Percentiles rank a stretch among this genome's conserved stretches.
Evolutionary conservation across 1,140 invertebrate genomes (phyloP).

Genomic region (Meloidogyne chitwoodi): DNA sequence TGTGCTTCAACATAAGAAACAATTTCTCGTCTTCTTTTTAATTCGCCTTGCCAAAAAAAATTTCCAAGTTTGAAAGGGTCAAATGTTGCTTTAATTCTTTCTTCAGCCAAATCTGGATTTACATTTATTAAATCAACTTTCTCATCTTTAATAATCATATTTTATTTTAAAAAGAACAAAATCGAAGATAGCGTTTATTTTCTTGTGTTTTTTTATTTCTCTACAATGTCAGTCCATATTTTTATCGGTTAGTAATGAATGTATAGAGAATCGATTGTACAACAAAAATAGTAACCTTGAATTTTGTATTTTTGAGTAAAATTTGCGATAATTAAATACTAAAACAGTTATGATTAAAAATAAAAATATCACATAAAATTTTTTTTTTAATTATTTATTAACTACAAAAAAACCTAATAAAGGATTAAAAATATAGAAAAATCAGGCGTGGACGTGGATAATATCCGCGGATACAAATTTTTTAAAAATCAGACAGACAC

Average conservation of each 20-base stretch:
- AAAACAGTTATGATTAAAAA: too few relatives aligned
- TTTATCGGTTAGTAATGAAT: background rate
- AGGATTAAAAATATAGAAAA: too few relatives aligned
- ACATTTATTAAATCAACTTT: background rate
- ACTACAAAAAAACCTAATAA: too few relatives aligned
- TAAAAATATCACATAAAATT: too few relatives aligned
- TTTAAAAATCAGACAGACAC: too few relatives aligned
- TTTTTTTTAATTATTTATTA: too few relatives aligned
- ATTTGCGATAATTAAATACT: too few relatives aligned
- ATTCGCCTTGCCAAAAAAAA: slow-evolving; percentile 71
- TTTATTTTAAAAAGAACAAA: background rate
- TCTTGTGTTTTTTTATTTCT: too few relatives aligned
- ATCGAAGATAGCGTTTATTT: too few relatives aligned
- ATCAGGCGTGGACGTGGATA: too few relatives aligned
- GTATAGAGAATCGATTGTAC: background rate
- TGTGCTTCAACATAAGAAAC: slow-evolving; percentile 27
- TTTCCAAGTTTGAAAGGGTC: slow-evolving; percentile 71
- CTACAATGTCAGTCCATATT: background rate
- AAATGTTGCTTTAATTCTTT: slow-evolving; percentile 30
- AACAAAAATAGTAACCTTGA: background rate
- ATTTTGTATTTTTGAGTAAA: background rate
- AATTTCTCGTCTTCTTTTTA: slow-evolving; percentile 35
- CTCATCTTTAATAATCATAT: background rate
- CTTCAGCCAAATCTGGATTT: slow-evolving; percentile 46
- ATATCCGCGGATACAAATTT: too few relatives aligned